Percentiles rank a stretch among this genome's conserved stretches.
Conservation (phyloP, 1,140 invertebrate genomes). For the Rhizoglyphus robini region DNA sequence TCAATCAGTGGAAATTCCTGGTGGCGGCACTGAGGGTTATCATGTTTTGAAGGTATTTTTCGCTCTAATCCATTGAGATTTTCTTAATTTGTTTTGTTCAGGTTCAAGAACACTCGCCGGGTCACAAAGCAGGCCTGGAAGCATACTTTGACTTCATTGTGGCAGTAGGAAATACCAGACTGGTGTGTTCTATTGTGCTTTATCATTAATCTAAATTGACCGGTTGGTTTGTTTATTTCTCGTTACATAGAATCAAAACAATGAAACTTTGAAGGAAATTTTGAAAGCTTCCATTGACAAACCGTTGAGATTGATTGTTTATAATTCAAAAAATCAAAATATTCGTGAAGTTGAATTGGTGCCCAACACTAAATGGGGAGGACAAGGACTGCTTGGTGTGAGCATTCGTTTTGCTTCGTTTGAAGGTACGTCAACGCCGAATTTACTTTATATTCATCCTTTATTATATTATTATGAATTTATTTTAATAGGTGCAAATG, state of each 20-base stretch:
- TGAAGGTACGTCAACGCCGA: constrained; percentile 44
- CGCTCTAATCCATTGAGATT: too few species aligned
- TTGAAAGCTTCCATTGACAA: constrained; percentile 78
- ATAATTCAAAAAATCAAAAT: constrained; percentile 91
- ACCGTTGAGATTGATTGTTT: constrained; percentile 76
- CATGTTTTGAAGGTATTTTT: constrained; percentile 67
- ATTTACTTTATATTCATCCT: too few species aligned
- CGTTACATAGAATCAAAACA: constrained; percentile 70
- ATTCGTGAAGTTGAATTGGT: constrained; percentile 76
- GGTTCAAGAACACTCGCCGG: constrained; percentile 96
- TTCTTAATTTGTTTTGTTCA: constrained; percentile 32
- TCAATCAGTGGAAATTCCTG: constrained; percentile 81
- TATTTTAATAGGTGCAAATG: constrained; percentile 70
- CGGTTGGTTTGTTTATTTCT: constrained; percentile 13
- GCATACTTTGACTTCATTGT: constrained; percentile 99
- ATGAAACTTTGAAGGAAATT: constrained; percentile 91
- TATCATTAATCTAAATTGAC: constrained; percentile 1
- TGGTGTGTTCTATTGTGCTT: constrained; percentile 46
- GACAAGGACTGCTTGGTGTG: constrained; percentile 89
- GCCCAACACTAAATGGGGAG: constrained; percentile 82
- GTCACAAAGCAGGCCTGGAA: constrained; percentile 80
- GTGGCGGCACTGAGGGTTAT: constrained; percentile 93
- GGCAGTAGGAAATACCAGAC: constrained; percentile 77
- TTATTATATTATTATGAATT: too few species aligned
- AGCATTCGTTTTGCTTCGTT: constrained; percentile 98